Base-by-base conservation (phyloP, 1,140 invertebrate genomes). In the Caenorhabditis remanei region DNA sequence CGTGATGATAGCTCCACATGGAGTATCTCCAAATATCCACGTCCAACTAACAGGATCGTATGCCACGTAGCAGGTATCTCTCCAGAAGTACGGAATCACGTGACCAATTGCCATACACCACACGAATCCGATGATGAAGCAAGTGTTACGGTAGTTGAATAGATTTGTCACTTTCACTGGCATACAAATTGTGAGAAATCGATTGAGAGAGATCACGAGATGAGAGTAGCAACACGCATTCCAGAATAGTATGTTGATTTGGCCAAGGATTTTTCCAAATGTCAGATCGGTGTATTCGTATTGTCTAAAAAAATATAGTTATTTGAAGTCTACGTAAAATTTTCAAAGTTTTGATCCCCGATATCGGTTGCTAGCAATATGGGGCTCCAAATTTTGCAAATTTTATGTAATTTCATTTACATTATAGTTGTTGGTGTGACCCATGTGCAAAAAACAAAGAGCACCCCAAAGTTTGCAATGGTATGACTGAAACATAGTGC, bases 191-290 rank as follows among this genome's bases (percentile, higher is more conserved):
- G 84, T 71, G 2, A 85, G n/a, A 32, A 85, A 65, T 11, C 84
- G 84, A 71, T 85, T 85, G 0, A 53, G 13, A 3, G 84, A 85
- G 53, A 85, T 56, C 1, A 65, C 84, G 8, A 85, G n/a, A 21
- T 85, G 84, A 5, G 84, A 85, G 55, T 85, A 85, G 46, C 61
- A 63, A 41, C 84, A 85, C 1, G 65, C 84, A 53, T 85, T 65
- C 84, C 84, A 85, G 53, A 85, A 85, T 16, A 85, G 63, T 46
- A 85, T 71, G 32, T 71, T 85, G 61, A 71, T 50, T 61, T 85
- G 84, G n/a, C 84, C 84, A 0, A 85, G 48, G 13, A 24, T 48
- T 55, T 71, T 85, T 24, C 84, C 84, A 19, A 85, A 75, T 75
- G 67, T 75, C 9, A 46, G 13, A 5, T 75, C 67, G 16, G 67